Base-by-base conservation (phyloP, 2,113 vertebrate species). In the Ellobius talpinus region DNA sequence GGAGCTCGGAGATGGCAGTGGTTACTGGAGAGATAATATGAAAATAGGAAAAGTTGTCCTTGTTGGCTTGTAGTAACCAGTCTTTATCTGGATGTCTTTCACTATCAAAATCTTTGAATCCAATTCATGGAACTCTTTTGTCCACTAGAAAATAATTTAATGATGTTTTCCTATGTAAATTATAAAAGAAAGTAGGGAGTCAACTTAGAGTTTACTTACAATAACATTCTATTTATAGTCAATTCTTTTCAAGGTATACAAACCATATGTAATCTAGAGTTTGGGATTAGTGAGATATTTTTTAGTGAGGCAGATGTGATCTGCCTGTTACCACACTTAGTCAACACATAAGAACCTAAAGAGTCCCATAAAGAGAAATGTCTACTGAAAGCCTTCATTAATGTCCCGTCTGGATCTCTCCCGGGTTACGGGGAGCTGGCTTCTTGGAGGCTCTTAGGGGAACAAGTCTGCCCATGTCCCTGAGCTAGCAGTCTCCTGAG, bases 131-230 rank as follows among this genome's bases (percentile, higher is more conserved):
- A 5, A 87, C 72, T 10, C 45, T 89, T 94, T 76, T 72, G 24
- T 77, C 17, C 21, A 66, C 39, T 52, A 65, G 52, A 55, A 93
- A 94, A 70, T 21, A 92, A 90, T 36, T 63, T 87, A 81, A 61
- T 82, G 58, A 36, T 36, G 6, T 78, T 66, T 73, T 50, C 42
- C 39, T 66, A 84, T 36, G 31, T 66, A 33, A 90, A 50, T 61
- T 82, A 61, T 61, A 61, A 45, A 36, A 70, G 68, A 70, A 63
- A 63, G 65, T 36, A 47, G 17, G 23, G 29, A 72, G 66, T 94
- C 63, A 8, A 31, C 84, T 90, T 87, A 82, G 29, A 50, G 72
- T 90, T 82, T 96, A 50, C 79, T 79, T 79, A 55, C 29, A 72
- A 31, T 47, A 3, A 74, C 42, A 58, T 74, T 66, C 26, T 70